phyloP scores from a whole-genome alignment of 1,140 invertebrate genomes.

The Macrobrachium nipponense region DNA sequence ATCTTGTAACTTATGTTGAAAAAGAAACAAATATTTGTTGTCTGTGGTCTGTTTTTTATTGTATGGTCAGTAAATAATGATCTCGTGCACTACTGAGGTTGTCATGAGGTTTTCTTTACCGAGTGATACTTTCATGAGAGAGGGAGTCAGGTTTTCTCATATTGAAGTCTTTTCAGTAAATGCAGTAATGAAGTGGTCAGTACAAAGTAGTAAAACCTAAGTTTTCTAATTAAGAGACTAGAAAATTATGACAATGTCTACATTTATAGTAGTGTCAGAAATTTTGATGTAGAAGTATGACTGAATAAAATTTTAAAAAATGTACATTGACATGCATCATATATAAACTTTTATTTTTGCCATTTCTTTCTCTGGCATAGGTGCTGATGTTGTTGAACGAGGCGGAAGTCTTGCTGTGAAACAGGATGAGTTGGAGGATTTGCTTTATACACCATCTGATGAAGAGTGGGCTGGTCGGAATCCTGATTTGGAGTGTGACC shows the following conservation, averaged over 20 bases:
- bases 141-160: no score
- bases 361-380: slow-evolving; percentile 67
- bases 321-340: not conserved
- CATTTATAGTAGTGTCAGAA: not conserved
- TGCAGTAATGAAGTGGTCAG: no score
- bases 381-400: slow-evolving; percentile 76
- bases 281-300: not conserved
- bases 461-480: slow-evolving; percentile 88
- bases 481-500: slow-evolving; percentile 79
- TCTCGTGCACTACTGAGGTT: no score
- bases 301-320: not conserved
- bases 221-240: no score
- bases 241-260: not conserved
- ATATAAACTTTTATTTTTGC: not conserved
- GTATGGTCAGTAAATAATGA: no score
- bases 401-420: slow-evolving; percentile 85
- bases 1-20: no score
- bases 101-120: no score
- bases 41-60: no score
- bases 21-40: no score
- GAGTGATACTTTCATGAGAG: no score
- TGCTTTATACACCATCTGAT: slow-evolving; percentile 82
- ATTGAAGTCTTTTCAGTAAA: no score
- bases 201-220: no score
- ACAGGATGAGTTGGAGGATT: slow-evolving; percentile 83